Conservation (phyloP, 2,888 invertebrate species). For the Coelopa pilipes region DNA sequence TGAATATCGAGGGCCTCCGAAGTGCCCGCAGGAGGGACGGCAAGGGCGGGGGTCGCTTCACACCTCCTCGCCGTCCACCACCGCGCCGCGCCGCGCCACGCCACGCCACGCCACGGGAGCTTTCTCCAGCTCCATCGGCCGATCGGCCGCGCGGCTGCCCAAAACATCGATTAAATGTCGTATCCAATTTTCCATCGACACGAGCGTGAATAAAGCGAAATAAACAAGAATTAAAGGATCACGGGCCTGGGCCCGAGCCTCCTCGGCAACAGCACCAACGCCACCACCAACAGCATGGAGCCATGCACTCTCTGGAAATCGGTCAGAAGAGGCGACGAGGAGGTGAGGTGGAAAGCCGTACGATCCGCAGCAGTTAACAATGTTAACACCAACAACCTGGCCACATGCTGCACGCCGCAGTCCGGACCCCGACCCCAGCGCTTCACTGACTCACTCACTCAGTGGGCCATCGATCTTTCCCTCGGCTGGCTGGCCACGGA, state of each 20-base stretch:
- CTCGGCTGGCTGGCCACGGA: background rate
- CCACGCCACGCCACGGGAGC: too few relatives aligned
- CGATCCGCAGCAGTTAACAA: conserved; percentile 35
- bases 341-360: conserved; percentile 25
- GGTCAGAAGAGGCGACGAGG: conserved; percentile 28
- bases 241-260: too few relatives aligned
- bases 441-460: conserved; percentile 27
- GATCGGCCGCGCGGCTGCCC: too few relatives aligned
- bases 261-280: too few relatives aligned
- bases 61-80: too few relatives aligned
- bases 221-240: conserved; percentile 19
- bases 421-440: background rate
- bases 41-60: too few relatives aligned
- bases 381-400: conserved; percentile 39
- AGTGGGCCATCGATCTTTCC: conserved; percentile 44
- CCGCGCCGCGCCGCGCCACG: too few relatives aligned
- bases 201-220: conserved; percentile 40
- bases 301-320: conserved; percentile 35
- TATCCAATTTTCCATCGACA: conserved; percentile 39
- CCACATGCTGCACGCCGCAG: background rate
- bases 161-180: conserved; percentile 38
- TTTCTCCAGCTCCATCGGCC: too few relatives aligned
- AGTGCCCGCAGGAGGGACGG: too few relatives aligned
- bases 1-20: too few relatives aligned
- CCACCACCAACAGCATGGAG: conserved; percentile 30